A percentile compares a stretch with the other conserved stretches of the same genome.
Evolutionary conservation across 2,888 invertebrate genomes (phyloP).

Genomic region (Amphipoea oculea): DNA sequence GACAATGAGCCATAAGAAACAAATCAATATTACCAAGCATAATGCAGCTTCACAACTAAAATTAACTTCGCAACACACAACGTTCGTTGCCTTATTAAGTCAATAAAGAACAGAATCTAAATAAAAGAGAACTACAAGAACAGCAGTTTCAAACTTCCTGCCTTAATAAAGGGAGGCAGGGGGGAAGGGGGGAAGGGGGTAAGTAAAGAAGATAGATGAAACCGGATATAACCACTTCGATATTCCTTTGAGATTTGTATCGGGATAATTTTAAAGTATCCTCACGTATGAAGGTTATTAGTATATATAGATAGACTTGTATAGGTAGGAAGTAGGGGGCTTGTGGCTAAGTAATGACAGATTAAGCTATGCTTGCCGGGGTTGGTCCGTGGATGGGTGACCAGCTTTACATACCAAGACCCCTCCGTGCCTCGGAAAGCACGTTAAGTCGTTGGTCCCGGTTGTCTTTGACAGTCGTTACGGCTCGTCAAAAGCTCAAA

Average conservation of each 20-base stretch:
- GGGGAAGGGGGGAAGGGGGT: neutral
- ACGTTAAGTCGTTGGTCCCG: neutral
- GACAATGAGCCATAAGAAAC: neutral
- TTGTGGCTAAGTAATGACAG: neutral
- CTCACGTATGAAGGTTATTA: neutral
- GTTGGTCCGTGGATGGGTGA: too few relatives aligned
- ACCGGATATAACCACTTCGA: conserved; percentile 33
- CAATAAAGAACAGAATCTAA: conserved; percentile 52
- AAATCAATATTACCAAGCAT: neutral
- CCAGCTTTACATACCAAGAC: neutral
- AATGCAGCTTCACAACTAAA: neutral
- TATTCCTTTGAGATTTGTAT: conserved; percentile 1
- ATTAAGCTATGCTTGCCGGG: neutral
- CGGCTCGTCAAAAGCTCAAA: neutral
- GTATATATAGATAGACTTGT: neutral
- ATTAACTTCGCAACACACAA: conserved; percentile 8
- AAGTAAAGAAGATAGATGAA: conserved; percentile 11
- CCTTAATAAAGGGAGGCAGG: conserved; percentile 34
- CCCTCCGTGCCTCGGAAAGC: neutral
- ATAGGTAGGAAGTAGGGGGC: neutral
- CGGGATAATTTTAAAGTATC: neutral
- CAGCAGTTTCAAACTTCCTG: conserved; percentile 46
- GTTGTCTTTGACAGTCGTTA: neutral
- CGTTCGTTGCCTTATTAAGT: conserved; percentile 30
- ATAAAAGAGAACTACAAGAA: conserved; percentile 49